These are phyloP conservation scores for Saccostrea echinata DNA, from an alignment of 1,140 invertebrate genomes.

Conservation along the genomic window DNA sequence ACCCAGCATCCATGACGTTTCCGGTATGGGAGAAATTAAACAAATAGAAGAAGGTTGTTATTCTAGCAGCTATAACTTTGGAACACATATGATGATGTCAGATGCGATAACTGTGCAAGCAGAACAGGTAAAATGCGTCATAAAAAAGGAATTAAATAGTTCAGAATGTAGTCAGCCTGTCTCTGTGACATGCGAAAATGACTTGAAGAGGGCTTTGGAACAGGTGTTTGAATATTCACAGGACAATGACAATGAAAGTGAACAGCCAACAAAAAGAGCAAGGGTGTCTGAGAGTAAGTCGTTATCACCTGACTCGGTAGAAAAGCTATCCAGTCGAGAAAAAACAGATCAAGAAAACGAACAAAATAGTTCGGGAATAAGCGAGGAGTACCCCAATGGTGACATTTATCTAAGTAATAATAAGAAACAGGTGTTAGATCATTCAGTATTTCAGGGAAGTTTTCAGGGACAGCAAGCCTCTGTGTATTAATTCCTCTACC, in stretches of 20 bases:
- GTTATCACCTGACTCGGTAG: neutral
- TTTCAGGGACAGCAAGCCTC: neutral
- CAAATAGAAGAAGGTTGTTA: neutral
- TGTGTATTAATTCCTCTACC: neutral
- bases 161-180: neutral
- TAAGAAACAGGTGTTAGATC: neutral
- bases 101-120: neutral
- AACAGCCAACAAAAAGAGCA: neutral
- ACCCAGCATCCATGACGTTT: constrained; percentile 21
- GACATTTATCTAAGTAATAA: constrained; percentile 8
- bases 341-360: neutral
- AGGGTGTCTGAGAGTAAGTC: neutral
- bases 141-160: neutral
- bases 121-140: neutral
- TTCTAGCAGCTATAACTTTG: constrained; percentile 8
- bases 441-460: constrained; percentile 10
- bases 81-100: constrained; percentile 15
- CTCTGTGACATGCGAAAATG: neutral
- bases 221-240: constrained; percentile 23
- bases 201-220: constrained; percentile 17
- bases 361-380: neutral
- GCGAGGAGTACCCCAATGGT: neutral
- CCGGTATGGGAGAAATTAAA: constrained; percentile 11
- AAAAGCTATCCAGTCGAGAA: neutral
- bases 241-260: neutral